Base-by-base conservation (phyloP, 2,888 invertebrate species). In the Lycocerus yunnanus region DNA sequence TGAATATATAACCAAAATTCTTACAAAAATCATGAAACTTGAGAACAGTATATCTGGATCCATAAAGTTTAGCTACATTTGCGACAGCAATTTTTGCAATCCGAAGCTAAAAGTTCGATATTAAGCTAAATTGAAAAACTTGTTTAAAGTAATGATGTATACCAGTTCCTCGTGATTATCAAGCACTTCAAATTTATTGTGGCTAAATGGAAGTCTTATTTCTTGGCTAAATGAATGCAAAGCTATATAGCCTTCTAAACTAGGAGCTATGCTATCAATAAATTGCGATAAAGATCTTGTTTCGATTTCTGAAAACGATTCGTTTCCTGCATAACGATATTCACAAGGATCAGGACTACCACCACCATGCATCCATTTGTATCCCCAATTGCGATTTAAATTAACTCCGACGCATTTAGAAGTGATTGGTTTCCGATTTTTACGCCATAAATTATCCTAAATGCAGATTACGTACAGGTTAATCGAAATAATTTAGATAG, bases 181-280 rank as follows among this genome's bases (percentile, higher is more conserved):
- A n/a, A 90, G 83, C 74, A 90, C 90, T 0, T 87, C 86, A 2
- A 84, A 85, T 21, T 59, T 15, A 0, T 91, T 91, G 80, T 93
- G 90, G 0, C 94, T 94, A 84, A 92, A 94, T 0, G 94, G 93
- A 71, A 92, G 84, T 68, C 94, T 84, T 16, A 94, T 84, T 43
- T 91, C 86, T 81, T 95, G 94, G 0, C 93, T 91, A 80, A 90
- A 94, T 0, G 94, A 93, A 84, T 95, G 95, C 83, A 95, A 91
- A 0, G 92, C 90, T 2, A 95, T 84, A 82, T 94, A 95, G 58
- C 92, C 85, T 58, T 89, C 89, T 15, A 92, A 87, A 66, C 88
- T 85, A 15, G 88, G 85, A 11, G 88, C 84, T 69, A 92, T 18
- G 81, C 80, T 69, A 13, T 80, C 80, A 15, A 93, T 88, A 81